Base-by-base conservation (phyloP, 2,888 invertebrate species). In the Apamea epomidion region DNA sequence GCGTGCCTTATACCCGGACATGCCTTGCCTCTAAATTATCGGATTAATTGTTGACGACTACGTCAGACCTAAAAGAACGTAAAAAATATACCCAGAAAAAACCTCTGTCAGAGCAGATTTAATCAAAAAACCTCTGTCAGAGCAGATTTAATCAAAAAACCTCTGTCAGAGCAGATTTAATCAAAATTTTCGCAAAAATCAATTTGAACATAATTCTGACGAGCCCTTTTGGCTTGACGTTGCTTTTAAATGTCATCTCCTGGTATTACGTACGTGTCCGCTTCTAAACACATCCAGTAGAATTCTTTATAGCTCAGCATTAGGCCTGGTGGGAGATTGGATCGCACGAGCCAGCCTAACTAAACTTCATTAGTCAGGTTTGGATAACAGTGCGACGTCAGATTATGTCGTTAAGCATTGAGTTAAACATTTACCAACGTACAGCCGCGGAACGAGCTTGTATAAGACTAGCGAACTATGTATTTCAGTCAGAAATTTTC, bases 301-400 rank as follows among this genome's bases (percentile, higher is more conserved):
- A 10, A 58, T 74, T 81, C 79, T 82, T 45, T 83, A 86, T 72
- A 74, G 78, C 86, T 12, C 64, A 82, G 82, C 77, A 88, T 89
- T 92, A 91, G 92, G 90, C 91, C 91, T 90, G 91, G 90, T 89
- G 88, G 88, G 92, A 95, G 94, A 95, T 95, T 95, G 95, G 95
- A 95, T 95, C 93, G 93, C 91, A 91, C 93, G 92, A 92, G 92
- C 91, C 92, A 91, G 94, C 93, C 93, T 94, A 94, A 94, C 95
- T 94, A 94, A 95, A 95, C 95, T 95, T 94, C 93, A 94, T 95
- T 95, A 95, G 94, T 92, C 91, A 92, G 92, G 94, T 95, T 95
- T 93, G 92, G 92, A 92, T 93, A 93, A 92, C 94, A 91, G 91
- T 90, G 91, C 89, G 82, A 88, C 87, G 91, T 89, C 88, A 91